A percentile compares a stretch with the other conserved stretches of the same genome.
Conservation (phyloP, 1,140 invertebrate genomes). For the Drosophila cardini region DNA sequence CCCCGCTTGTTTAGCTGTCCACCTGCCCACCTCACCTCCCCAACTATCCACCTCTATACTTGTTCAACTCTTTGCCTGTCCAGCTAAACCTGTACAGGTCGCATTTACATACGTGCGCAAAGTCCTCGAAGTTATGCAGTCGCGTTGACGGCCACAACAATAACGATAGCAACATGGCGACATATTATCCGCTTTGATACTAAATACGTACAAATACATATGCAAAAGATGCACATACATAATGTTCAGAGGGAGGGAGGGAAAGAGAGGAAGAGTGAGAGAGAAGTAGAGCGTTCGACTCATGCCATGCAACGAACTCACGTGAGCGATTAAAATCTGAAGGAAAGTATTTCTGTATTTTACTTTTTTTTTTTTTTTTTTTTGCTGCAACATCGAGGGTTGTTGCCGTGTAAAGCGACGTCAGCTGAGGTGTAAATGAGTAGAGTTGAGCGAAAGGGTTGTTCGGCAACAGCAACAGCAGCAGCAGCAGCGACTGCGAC, state of each 20-base stretch:
- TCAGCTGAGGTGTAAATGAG: constrained; percentile 77
- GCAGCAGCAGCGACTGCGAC: constrained; percentile 8
- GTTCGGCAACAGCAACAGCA: constrained; percentile 21
- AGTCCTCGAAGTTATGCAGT: constrained; percentile 41
- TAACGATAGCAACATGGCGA: constrained; percentile 62
- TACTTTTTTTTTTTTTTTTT: constrained; percentile 34
- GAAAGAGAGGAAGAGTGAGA: neutral
- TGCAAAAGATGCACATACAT: constrained; percentile 26
- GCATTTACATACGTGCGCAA: constrained; percentile 56
- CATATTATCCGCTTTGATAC: constrained; percentile 71
- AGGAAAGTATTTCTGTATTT: constrained; percentile 78
- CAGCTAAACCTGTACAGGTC: neutral
- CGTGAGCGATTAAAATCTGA: constrained; percentile 83
- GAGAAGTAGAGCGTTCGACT: neutral
- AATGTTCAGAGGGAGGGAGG: neutral
- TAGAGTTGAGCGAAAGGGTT: constrained; percentile 62
- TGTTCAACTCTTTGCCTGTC: neutral
- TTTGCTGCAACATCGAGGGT: constrained; percentile 45
- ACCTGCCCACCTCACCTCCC: neutral
- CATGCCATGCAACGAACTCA: constrained; percentile 60
- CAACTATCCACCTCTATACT: neutral
- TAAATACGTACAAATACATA: constrained; percentile 49
- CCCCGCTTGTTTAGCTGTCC: too few species aligned
- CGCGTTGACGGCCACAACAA: constrained; percentile 56
- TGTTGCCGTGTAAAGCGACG: constrained; percentile 40